Evolutionary conservation across 2,797 vertebrate genomes (phyloP).

Genomic region (Staurois parvus): DNA sequence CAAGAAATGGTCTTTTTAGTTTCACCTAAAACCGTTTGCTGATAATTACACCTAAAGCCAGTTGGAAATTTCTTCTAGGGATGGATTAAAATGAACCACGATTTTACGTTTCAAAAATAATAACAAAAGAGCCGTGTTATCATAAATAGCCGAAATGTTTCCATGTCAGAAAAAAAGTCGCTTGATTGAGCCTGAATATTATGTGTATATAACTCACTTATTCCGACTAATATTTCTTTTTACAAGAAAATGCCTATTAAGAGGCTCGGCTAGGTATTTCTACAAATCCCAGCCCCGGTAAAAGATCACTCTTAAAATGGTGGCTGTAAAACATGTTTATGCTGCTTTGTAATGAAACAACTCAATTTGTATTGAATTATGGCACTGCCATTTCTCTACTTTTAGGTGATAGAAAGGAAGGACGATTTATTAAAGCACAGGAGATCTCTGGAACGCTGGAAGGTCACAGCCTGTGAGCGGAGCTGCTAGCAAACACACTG

Average conservation of each 20-base stretch:
- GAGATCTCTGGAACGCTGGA: constrained; percentile 79
- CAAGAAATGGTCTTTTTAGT: no score
- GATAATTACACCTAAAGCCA: background rate
- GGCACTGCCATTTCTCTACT: constrained; percentile 71
- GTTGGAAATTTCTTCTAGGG: background rate
- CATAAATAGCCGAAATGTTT: background rate
- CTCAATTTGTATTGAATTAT: constrained; percentile 71
- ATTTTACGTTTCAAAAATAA: background rate
- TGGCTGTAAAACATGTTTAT: constrained; percentile 68
- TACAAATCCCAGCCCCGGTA: constrained; percentile 55
- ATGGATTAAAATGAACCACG: background rate
- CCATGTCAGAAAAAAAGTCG: background rate
- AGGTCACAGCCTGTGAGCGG: constrained; percentile 84
- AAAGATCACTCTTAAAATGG: constrained; percentile 59
- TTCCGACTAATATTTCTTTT: constrained; percentile 32
- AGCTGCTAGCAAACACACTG: constrained; percentile 82
- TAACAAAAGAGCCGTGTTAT: background rate
- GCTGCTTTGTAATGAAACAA: constrained; percentile 70
- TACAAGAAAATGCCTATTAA: constrained; percentile 38
- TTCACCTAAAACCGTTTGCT: no score
- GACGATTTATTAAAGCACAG: constrained; percentile 81
- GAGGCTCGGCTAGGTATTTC: constrained; percentile 24
- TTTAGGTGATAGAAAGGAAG: constrained; percentile 76
- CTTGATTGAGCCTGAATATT: constrained; percentile 6
- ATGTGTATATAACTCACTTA: constrained; percentile 26